Base-by-base conservation (phyloP, 2,888 invertebrate species). In the Crocallis elinguaria region DNA sequence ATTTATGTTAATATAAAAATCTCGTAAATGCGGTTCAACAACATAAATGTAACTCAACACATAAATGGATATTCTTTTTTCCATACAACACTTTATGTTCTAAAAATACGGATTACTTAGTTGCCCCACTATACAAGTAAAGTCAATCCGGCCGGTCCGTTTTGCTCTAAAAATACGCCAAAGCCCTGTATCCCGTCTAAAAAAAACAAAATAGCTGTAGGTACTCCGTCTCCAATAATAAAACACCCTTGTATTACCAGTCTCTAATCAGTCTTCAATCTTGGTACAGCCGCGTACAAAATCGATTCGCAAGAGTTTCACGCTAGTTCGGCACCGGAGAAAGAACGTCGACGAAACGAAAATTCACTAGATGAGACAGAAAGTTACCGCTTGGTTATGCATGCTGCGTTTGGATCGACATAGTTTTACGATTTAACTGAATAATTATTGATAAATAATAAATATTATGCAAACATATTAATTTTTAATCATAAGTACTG, bases 231-330 rank as follows among this genome's bases (percentile, higher is more conserved):
- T n/a, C n/a, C n/a, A 35, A 49, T 39, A 48, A 49, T 29, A 49
- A 14, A 36, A 38, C 30, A 27, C 4, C 11, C 11, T 14, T 23
- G n/a, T 42, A 30, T n/a, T 9, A 29, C 36, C 27, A 30, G 19
- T 9, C 35, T 33, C 43, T 57, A 44, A 52, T 52, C 49, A 25
- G 51, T 43, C 37, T 37, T 42, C 30, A 38, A 33, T 53, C 30
- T 27, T 38, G 19, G 23, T 1, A 39, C 38, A 27, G 43, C 8
- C 19, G 43, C 17, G 59, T 51, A 58, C 38, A 57, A 65, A 73
- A 75, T 72, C 74, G 72, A 72, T 75, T 69, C 67, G 39, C 60
- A 43, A 49, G 63, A 66, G 56, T 57, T 64, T 44, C 53, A 6
- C 57, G 44, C 46, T 64, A 59, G 60, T 51, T 53, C 44, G 49